These are phyloP conservation scores for Leucania comma DNA, from an alignment of 2,888 invertebrate genomes.

Conservation along the genomic window DNA sequence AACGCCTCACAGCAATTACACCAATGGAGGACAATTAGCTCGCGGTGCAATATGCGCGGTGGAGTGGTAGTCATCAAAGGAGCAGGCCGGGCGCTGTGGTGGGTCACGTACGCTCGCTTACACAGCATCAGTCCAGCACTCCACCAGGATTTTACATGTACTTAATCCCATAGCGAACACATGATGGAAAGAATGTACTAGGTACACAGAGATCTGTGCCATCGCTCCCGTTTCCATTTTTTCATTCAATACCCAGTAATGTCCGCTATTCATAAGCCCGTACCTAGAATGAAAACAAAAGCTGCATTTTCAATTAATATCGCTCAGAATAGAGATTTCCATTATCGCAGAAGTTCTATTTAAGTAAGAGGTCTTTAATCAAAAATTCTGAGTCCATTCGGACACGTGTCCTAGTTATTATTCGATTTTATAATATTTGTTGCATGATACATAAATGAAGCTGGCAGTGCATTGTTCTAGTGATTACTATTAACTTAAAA, in stretches of 20 bases:
- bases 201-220: not conserved
- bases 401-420: slow-evolving; percentile 15
- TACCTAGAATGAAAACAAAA: slow-evolving; percentile 28
- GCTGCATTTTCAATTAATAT: slow-evolving; percentile 23
- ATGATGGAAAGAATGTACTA: too few relatives aligned
- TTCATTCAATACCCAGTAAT: slow-evolving; percentile 2
- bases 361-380: slow-evolving; percentile 4
- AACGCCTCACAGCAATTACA: too few relatives aligned
- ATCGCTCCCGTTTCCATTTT: not conserved
- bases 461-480: slow-evolving; percentile 19
- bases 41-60: too few relatives aligned
- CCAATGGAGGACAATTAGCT: too few relatives aligned
- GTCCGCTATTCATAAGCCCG: not conserved
- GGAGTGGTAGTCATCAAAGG: too few relatives aligned
- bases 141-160: too few relatives aligned
- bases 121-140: too few relatives aligned
- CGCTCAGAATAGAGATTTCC: slow-evolving; percentile 5
- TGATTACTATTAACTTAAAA: slow-evolving; percentile 24
- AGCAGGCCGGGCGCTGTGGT: too few relatives aligned
- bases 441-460: slow-evolving; percentile 40
- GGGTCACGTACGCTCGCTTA: too few relatives aligned
- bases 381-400: not conserved
- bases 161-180: too few relatives aligned
- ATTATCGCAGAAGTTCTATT: slow-evolving; percentile 10
- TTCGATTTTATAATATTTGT: slow-evolving; percentile 41